Evolutionary conservation across 2,113 vertebrate species (phyloP).

Genomic region (Indicator maculatus): DNA sequence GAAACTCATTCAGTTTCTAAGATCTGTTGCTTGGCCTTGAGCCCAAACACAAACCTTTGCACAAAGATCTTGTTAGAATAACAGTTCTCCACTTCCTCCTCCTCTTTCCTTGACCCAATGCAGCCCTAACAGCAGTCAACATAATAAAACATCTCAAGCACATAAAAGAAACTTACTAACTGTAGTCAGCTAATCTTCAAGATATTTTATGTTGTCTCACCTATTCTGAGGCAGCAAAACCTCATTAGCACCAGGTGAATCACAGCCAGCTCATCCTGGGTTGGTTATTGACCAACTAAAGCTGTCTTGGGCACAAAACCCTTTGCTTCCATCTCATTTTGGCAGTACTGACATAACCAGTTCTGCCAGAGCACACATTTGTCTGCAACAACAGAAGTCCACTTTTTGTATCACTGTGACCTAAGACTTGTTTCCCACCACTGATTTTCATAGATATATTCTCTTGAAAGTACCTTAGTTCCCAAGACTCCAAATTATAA

Average conservation of each 20-base stretch:
- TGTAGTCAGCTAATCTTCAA: background rate
- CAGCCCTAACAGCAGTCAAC: background rate
- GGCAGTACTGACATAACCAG: background rate
- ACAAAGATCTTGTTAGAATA: background rate
- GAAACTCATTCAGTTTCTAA: background rate
- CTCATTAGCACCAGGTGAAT: constrained; percentile 26
- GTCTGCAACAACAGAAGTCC: background rate
- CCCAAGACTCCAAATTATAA: background rate
- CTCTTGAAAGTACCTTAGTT: background rate
- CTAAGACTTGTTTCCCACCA: background rate
- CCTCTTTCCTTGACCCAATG: background rate
- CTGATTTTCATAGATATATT: background rate
- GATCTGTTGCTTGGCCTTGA: constrained; percentile 33
- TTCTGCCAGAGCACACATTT: background rate
- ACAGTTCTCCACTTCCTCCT: background rate
- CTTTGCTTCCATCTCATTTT: background rate
- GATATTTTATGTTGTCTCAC: background rate
- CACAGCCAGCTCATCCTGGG: background rate
- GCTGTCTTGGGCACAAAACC: background rate
- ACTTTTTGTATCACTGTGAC: background rate
- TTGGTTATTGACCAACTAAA: background rate
- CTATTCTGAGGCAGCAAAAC: background rate
- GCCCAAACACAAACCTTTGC: background rate
- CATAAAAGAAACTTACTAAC: background rate
- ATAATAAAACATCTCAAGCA: background rate